Evolutionary conservation across 2,888 invertebrate species (phyloP), one percentile per base, ranked within the genome.

Genomic region (Drosophila mettleri): DNA sequence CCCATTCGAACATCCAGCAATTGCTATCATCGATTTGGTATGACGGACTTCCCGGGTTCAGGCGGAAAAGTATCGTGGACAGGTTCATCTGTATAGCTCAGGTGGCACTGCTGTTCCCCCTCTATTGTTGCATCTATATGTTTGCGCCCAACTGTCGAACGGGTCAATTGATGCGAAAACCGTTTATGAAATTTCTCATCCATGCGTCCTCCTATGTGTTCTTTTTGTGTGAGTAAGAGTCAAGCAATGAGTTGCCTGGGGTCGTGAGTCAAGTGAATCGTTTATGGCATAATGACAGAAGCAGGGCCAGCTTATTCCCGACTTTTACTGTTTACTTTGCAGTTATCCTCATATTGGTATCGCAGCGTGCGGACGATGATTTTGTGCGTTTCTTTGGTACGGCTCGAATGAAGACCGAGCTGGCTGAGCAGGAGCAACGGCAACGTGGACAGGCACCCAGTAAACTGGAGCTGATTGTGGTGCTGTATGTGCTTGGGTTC

Each of bases 1-100:
- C 98, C n/a, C 98, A 98, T 92, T 96, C 98, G 3, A 98, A 97
- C 92, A 97, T 98, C 81, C 98, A 98, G 91, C 98, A 98, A 92
- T 93, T 98, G 6, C 92, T 98, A 34, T 97, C 97, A 0, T 94
- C 97, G 0, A 95, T 98, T 81, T 98, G 98, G 98, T 98, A 98
- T 92, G 98, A 98, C 83, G 98, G 98, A 0, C 94, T 98, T 24
- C 98, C 98, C 0, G 98, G 98, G 1, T 98, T 98, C 93, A 94
- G 98, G 12, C 94, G 98, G 34, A 96, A 97, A 93, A 94, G 95
- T 16, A 93, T 95, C 10, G 87, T 94, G 39, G 94, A 95, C 90
- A 97, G 96, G 93, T 93, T 95, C 43, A 93, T 96, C 88, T 95
- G 96, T 67, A 95, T 96, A 39, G 92, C 94, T 3, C 94, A 95